Evolutionary conservation across 2,797 vertebrate species (phyloP), one percentile per base, ranked within the genome.

Genomic region (Pelochelys cantorii): DNA sequence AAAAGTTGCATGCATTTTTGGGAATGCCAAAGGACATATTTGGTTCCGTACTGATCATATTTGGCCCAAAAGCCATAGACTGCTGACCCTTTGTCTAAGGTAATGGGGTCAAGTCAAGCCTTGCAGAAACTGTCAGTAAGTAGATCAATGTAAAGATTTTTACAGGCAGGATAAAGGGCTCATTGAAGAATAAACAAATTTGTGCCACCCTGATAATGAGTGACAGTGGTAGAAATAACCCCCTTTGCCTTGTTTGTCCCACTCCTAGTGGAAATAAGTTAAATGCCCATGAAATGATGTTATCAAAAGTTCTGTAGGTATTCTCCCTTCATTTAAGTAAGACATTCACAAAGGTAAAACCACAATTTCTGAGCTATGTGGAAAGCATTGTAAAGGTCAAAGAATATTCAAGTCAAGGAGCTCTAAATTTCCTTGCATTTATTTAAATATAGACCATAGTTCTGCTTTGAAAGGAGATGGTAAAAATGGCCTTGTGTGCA

Each of bases 181-280:
- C 4, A 48, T 57, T 84, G 87, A 57, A 71, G 31, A 87, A 71
- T 93, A 83, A 77, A 34, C 77, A 91, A 79, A 25, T 57, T 57
- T 22, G 54, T 94, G 71, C 93, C 81, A 94, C 94, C 79, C 82
- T 94, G 92, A 87, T 86, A 91, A 83, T 89, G 95, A 94, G 59
- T 77, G 90, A 92, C 89, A 56, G 87, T 88, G 89, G 88, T 94
- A 89, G 42, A 91, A 90, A 93, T 4, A 91, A 94, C 90, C 57
- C 54, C 81, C 71, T 94, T 92, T 93, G 29, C 80, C 87, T 93
- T 92, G 59, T 93, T 95, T 94, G 62, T 93, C 22, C 65, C 62
- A 65, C 92, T 83, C 89, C 57, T 12, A 7, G 60, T 20, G 14
- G 3, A 1, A 14, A 81, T 18, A 20, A 1, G 1, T 94, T 84